These are phyloP conservation scores for Antennarius maculatus DNA, from an alignment of 2,797 vertebrate genomes.

Conservation along the genomic window DNA sequence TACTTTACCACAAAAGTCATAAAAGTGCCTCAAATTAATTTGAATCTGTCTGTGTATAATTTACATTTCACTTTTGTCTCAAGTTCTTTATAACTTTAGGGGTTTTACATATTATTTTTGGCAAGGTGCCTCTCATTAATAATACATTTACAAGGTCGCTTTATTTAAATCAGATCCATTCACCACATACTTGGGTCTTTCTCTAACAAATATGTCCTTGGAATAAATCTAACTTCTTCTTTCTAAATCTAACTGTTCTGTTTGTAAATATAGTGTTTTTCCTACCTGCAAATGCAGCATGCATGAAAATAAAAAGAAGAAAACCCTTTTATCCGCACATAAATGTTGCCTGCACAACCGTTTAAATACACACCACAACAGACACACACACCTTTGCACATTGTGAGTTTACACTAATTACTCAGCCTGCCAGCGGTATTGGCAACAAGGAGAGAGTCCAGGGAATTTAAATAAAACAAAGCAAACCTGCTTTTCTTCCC, in stretches of 20 bases:
- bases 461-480: constrained; percentile 71
- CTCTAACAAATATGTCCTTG: constrained; percentile 57
- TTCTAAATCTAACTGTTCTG: constrained; percentile 4
- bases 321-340: constrained; percentile 34
- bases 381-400: constrained; percentile 38
- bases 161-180: no score
- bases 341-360: constrained; percentile 34
- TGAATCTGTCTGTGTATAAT: no score
- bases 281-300: constrained; percentile 46
- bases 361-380: constrained; percentile 29
- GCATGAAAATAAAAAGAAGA: constrained; percentile 10
- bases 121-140: no score
- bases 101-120: no score
- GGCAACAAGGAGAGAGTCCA: constrained; percentile 59
- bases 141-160: no score
- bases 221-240: constrained; percentile 40
- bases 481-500: constrained; percentile 52
- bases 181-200: constrained; percentile 8
- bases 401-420: constrained; percentile 59
- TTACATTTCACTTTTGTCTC: no score
- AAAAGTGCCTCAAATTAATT: no score
- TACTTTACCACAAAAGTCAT: no score
- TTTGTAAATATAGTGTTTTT: constrained; percentile 35
- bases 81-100: no score
- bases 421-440: constrained; percentile 49